Percentiles rank a stretch among this genome's conserved stretches.
phyloP scores from a whole-genome alignment of 2,113 vertebrate genomes.

The Turnix velox region DNA sequence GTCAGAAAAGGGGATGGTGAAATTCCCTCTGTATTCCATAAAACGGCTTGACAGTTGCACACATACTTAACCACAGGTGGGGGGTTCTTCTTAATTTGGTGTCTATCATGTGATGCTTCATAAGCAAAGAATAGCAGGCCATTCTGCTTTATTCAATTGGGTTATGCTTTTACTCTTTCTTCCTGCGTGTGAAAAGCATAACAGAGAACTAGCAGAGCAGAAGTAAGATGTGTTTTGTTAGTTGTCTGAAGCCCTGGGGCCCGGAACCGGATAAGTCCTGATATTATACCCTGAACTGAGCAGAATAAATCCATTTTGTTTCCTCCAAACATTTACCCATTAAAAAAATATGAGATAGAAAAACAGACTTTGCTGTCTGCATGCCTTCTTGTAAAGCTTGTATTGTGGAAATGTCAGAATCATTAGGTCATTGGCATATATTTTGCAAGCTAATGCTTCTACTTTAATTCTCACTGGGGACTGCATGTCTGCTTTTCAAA shows the following conservation, averaged over 20 bases:
- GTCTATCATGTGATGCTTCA: slow-evolving; percentile 66
- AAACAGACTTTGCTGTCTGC: slow-evolving; percentile 80
- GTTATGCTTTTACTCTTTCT: slow-evolving; percentile 76
- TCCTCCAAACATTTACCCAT: slow-evolving; percentile 86
- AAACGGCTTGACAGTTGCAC: neutral
- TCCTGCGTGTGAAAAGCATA: slow-evolving; percentile 87
- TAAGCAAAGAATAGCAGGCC: slow-evolving; percentile 73
- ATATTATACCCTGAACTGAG: slow-evolving; percentile 81
- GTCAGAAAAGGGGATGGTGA: neutral
- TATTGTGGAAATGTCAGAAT: slow-evolving; percentile 83
- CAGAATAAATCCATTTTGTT: slow-evolving; percentile 88
- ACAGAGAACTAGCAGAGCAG: slow-evolving; percentile 84
- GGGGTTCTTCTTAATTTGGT: slow-evolving; percentile 52
- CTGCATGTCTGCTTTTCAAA: slow-evolving; percentile 70
- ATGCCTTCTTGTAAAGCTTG: slow-evolving; percentile 76
- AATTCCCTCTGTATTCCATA: neutral
- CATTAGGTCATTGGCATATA: slow-evolving; percentile 81
- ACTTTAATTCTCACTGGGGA: slow-evolving; percentile 78
- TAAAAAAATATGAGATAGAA: slow-evolving; percentile 84
- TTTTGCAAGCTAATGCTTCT: slow-evolving; percentile 83
- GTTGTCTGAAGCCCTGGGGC: slow-evolving; percentile 86
- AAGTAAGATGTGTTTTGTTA: slow-evolving; percentile 94
- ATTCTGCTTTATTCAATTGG: slow-evolving; percentile 71
- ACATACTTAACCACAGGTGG: slow-evolving; percentile 38
- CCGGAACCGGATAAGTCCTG: slow-evolving; percentile 87